Evolutionary conservation across 2,888 invertebrate genomes (phyloP), one percentile per base, ranked within the genome.

Genomic region (Platycheirus albimanus): DNA sequence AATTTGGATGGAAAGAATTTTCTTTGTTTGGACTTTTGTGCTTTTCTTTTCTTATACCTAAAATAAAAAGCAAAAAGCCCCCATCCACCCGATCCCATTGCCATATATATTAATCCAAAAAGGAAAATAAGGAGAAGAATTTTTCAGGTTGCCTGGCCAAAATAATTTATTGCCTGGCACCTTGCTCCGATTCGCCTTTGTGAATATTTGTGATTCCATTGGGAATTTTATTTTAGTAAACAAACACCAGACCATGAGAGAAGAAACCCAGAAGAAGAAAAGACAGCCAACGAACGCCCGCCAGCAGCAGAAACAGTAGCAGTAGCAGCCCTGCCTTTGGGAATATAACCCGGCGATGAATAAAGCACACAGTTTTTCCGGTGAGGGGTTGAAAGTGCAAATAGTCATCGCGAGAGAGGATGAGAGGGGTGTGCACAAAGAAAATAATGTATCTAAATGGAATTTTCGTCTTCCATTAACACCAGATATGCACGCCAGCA

Each of bases 151-250:
- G 84, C 79, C 75, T 84, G 79, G 79, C 74, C 84, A 74, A 84
- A 79, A 84, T 84, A 84, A 85, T 85, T 85, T 85, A 85, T 85
- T 85, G 84, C 85, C 79, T 74, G 80, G 84, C 84, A 85, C 85
- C 81, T 85, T 80, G 84, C 83, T 83, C 83, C 83, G 78, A 78
- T 78, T 83, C 78, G 83, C 78, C 74, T 83, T 78, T 78, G 78
- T 83, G 83, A 83, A 83, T 83, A 83, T 83, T 83, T 83, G 83
- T 74, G 83, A 83, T 83, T 83, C 83, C 83, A 64, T 69, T 78
- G 83, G 83, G 83, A 83, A 83, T 83, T 83, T 74, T 69, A 78
- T 72, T 83, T 83, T 78, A 78, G 83, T 83, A 83, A 83, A 83
- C 83, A 83, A 83, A 78, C 63, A 72, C 30, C 24, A 43, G 11